phyloP scores from a whole-genome alignment of 2,888 invertebrate genomes.

The Cryptus viduatorius region DNA sequence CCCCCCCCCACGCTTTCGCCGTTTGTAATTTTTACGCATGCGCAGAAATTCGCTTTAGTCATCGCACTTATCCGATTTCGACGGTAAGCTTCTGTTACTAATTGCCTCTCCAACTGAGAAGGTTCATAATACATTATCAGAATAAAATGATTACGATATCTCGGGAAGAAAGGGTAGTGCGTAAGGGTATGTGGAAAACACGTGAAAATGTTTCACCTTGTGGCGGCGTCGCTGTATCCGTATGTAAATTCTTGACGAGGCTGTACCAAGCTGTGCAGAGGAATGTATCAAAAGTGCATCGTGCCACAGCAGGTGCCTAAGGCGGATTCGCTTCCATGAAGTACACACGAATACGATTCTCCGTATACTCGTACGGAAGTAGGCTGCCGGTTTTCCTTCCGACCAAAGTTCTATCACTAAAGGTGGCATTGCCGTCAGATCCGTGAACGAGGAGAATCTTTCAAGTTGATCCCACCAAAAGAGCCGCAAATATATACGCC shows the following conservation, averaged over 20 bases:
- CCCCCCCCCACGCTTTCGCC: too few relatives aligned
- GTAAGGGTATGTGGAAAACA: too few relatives aligned
- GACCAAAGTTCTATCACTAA: background rate
- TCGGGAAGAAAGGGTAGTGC: too few relatives aligned
- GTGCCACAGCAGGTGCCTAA: background rate
- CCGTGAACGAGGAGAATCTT: background rate
- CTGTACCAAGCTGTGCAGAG: background rate
- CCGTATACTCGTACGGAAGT: background rate
- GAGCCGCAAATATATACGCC: slow-evolving; percentile 17
- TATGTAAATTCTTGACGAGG: slow-evolving; percentile 13
- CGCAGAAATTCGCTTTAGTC: too few relatives aligned
- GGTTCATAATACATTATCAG: too few relatives aligned
- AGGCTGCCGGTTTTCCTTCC: slow-evolving; percentile 2
- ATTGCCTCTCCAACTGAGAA: too few relatives aligned
- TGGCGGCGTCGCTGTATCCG: too few relatives aligned
- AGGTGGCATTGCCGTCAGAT: background rate
- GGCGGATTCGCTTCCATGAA: slow-evolving; percentile 7
- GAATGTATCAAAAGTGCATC: slow-evolving; percentile 12
- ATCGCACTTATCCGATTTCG: too few relatives aligned
- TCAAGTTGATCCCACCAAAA: slow-evolving; percentile 19
- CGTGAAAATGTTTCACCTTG: too few relatives aligned
- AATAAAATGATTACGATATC: too few relatives aligned
- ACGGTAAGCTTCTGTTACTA: too few relatives aligned
- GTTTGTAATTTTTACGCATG: too few relatives aligned
- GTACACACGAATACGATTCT: background rate